Percentiles rank a stretch among this genome's conserved stretches.
Conservation (phyloP, 2,113 vertebrate species). For the Dascyllus trimaculatus region DNA sequence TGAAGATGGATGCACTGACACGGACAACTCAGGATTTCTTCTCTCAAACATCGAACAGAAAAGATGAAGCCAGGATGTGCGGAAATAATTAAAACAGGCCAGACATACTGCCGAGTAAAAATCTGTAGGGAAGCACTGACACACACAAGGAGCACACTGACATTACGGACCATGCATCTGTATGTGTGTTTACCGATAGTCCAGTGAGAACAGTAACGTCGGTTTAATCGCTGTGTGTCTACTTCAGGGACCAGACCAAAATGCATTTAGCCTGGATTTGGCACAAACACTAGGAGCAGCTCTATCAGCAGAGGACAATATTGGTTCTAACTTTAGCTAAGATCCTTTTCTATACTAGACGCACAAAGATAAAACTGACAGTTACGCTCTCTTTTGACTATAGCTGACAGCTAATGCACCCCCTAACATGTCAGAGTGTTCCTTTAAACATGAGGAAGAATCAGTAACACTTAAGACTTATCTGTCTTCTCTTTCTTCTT, state of each 20-base stretch:
- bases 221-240: neutral
- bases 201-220: neutral
- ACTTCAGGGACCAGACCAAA: too few relatives aligned
- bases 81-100: neutral
- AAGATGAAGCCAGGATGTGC: neutral
- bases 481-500: constrained; percentile 33
- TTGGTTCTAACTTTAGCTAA: too few relatives aligned
- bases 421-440: too few relatives aligned
- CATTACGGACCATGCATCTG: neutral
- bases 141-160: too few relatives aligned
- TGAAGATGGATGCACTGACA: neutral
- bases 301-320: neutral
- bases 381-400: too few relatives aligned
- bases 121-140: too few relatives aligned
- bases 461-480: constrained; percentile 35
- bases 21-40: neutral
- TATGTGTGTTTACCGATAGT: neutral
- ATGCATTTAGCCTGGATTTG: neutral
- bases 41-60: neutral
- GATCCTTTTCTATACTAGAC: too few relatives aligned
- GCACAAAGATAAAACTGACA: too few relatives aligned
- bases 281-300: fast-evolving
- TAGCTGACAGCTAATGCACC: too few relatives aligned
- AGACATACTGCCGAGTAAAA: neutral
- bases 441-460: neutral